Base-by-base conservation (phyloP, 2,797 vertebrate genomes). In the Darevskia mixta region DNA sequence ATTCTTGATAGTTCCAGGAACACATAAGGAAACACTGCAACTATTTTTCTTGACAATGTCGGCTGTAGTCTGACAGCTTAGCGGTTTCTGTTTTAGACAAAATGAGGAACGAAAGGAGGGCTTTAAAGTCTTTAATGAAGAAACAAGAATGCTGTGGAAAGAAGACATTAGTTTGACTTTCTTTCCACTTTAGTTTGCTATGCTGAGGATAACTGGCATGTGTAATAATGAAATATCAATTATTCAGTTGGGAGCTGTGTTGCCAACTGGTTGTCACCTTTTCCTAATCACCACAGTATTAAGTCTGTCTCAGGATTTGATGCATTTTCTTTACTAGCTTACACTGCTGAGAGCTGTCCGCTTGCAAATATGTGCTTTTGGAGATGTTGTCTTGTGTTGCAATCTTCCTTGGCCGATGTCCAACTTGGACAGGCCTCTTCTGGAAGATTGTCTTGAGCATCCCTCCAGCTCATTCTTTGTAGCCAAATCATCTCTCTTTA, bases 401-500 rank as follows among this genome's bases (percentile, higher is more conserved):
- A 86, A 49, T 73, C 27, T 27, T 82, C 27, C 75, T 82, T 81
- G 78, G 69, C 69, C 27, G 38, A 27, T 75, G 69, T 15, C 85
- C 85, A 79, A 69, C 6, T 79, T 86, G 76, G 76, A 79, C 64
- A 79, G 55, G 18, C 64, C 35, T 78, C 27, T 5, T 84, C 18
- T 75, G 69, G 45, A 83, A 55, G 66, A 10, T 27, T 66, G 58
- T n/a, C 41, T 80, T 81, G 43, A 75, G 38, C 10, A 75, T 82
- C 38, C 29, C 32, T 43, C 29, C 35, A 45, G 38, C 64, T 66
- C 13, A 13, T 58, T 84, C 43, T 8, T 61, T 58, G 49, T 45
- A 43, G 78, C 86, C 78, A 81, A 81, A 61, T 73, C 9, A 58
- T 5, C 27, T 82, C 69, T 87, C 55, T 66, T 66, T 81, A 82